Evolutionary conservation across 2,888 invertebrate genomes (phyloP).

Genomic region (Aquatica leii): DNA sequence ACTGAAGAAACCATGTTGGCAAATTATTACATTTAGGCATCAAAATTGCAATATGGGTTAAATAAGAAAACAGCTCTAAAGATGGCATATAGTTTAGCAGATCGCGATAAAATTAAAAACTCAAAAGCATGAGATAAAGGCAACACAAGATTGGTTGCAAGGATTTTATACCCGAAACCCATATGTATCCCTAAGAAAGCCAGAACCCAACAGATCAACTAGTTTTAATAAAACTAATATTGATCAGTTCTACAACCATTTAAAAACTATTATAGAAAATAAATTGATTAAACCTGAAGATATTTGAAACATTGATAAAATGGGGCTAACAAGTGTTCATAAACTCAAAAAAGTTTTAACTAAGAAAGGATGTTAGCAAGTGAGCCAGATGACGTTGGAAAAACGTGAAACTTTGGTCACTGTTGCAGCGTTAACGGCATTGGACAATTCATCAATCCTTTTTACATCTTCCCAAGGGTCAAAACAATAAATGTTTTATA

Average conservation of each 20-base stretch:
- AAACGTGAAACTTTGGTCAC: conserved; percentile 34
- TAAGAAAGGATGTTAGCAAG: conserved; percentile 43
- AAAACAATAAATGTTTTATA: background rate
- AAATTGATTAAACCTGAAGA: background rate
- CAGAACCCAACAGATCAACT: background rate
- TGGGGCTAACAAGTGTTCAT: conserved; percentile 18
- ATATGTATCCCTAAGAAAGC: background rate
- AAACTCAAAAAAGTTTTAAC: conserved; percentile 34
- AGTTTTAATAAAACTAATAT: conserved; percentile 11
- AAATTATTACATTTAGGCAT: too few species aligned
- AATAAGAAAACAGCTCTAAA: too few species aligned
- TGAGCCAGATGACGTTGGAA: conserved; percentile 28
- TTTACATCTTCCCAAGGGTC: background rate
- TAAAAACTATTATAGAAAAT: background rate
- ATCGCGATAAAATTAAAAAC: too few species aligned
- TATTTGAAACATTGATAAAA: conserved; percentile 1
- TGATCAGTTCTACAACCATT: background rate
- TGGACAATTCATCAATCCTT: background rate
- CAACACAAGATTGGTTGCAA: background rate
- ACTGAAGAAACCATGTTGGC: too few species aligned
- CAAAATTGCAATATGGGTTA: too few species aligned
- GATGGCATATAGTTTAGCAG: too few species aligned
- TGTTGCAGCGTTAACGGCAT: background rate
- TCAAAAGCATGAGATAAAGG: too few species aligned
- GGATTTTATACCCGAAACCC: background rate